Conservation (phyloP, 1,140 invertebrate genomes). For the Platorchestia sp. region DNA sequence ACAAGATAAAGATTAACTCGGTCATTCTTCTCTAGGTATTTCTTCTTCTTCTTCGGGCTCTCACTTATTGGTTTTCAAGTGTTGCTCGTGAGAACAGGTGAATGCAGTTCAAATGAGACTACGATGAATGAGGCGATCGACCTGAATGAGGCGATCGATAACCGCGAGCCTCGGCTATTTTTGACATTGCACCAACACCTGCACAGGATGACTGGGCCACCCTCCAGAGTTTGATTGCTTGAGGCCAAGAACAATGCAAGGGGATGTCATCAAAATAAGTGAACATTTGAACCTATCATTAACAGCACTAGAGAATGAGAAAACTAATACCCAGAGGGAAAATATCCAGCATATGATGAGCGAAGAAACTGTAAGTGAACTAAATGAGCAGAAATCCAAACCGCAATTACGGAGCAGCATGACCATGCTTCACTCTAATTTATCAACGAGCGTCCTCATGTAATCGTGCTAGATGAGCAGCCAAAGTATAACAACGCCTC, state of each 20-base stretch:
- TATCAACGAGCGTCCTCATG: background rate
- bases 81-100: background rate
- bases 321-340: background rate
- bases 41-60: too few relatives aligned
- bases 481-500: background rate
- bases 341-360: background rate
- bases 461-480: background rate
- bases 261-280: background rate
- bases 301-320: background rate
- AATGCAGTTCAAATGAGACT: background rate
- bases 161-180: background rate
- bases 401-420: background rate
- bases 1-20: background rate
- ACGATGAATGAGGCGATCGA: background rate
- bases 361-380: background rate
- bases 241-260: background rate
- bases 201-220: background rate
- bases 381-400: background rate
- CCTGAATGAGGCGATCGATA: background rate
- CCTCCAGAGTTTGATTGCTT: background rate
- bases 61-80: background rate
- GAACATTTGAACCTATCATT: background rate
- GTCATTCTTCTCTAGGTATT: background rate
- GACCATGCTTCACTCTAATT: background rate
- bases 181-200: background rate